Evolutionary conservation across 2,888 invertebrate genomes (phyloP).

Genomic region (Charanyca ferruginea): DNA sequence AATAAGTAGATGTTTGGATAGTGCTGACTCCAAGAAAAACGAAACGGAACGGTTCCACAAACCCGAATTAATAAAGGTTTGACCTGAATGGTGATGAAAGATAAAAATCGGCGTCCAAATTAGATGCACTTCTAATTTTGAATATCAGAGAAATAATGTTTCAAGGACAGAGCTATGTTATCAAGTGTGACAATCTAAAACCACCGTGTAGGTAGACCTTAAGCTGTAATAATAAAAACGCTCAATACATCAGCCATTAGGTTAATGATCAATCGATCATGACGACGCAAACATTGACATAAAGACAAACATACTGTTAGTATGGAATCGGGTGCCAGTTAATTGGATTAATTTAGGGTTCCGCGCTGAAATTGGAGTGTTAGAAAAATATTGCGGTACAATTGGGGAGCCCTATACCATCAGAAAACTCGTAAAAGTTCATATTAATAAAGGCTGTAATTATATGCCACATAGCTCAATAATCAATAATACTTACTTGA

Average conservation of each 20-base stretch:
- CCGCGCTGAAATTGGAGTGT: conserved; percentile 9
- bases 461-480: no score
- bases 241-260: conserved; percentile 70
- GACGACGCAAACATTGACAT: conserved; percentile 69
- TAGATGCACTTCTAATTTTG: neutral
- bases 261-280: conserved; percentile 84
- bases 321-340: conserved; percentile 68
- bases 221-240: conserved; percentile 51
- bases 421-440: neutral
- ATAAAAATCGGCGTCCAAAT: neutral
- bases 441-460: no score
- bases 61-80: no score
- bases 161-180: conserved; percentile 7
- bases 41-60: no score
- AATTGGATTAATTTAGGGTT: conserved; percentile 72
- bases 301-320: conserved; percentile 61
- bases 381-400: neutral
- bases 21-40: no score
- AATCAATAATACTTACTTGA: no score
- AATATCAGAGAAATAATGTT: neutral
- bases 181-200: conserved; percentile 35
- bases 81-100: no score
- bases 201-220: conserved; percentile 10
- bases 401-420: no score
- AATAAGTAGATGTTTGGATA: no score